Evolutionary conservation across 2,888 invertebrate genomes (phyloP), one percentile per base, ranked within the genome.

Genomic region (Temnothorax unifasciatus): DNA sequence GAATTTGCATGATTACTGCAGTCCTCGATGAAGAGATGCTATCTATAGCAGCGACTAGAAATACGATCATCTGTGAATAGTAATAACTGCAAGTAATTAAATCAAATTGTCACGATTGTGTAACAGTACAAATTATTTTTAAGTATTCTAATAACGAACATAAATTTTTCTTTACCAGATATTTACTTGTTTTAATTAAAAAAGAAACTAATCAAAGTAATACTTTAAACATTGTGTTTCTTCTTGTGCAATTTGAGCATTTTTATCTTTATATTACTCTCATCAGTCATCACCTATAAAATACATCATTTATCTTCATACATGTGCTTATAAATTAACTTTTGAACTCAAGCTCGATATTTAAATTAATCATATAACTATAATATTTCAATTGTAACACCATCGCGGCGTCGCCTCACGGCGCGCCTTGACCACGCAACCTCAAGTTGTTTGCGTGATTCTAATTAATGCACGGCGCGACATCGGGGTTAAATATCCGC

Each of bases 401-500:
- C 13, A 13, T 4, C 2, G 15, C 15, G 34, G 18, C 41, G 4
- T 54, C 11, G 21, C 29, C 15, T 11, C 29, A 11, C 11, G 29
- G 1, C n/a, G 8, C 5, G 21, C 15, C 34, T 77, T 57, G 38
- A 69, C 68, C 61, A 50, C 61, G 25, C 34, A 50, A 34, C 57
- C 73, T 44, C 76, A 34, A 76, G 25, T 59, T 83, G 83, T 76
- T 86, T 82, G 66, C 82, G 75, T 66, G 74, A 44, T 59, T 52
- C 61, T 79, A 82, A 86, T 87, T 84, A 71, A 79, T 68, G 82
- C 63, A 57, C 29, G 2, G n/a, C 41, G 47, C 41, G 38, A 52
- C 76, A 68, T 68, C 52, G 44, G 77, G 83, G 61, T 83, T 69
- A 86, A 85, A 69, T 81, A 69, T 41, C 61, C 71, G 61, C 21